Base-by-base conservation (phyloP, 2,888 invertebrate genomes). In the Cosmia trapezina region DNA sequence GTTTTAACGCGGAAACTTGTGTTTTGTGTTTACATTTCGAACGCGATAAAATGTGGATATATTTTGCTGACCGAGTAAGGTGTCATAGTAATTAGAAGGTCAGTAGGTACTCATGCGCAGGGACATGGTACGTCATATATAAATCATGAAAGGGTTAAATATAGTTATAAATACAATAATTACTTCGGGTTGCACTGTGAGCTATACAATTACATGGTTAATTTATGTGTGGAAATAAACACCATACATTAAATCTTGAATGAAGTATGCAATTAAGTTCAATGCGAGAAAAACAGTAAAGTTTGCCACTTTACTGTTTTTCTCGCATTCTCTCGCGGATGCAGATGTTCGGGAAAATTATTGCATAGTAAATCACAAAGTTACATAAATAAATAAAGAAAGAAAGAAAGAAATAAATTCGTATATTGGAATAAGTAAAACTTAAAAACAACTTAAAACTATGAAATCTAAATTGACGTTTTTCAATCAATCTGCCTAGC, bases 11-110 rank as follows among this genome's bases (percentile, higher is more conserved):
- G 72, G 83, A 73, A 84, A 72, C 56, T 57, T 47, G 19, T 69
- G 81, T 81, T 74, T 63, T 37, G 33, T 73, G 81, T 81, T 77
- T 78, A 73, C 59, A 45, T 67, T 67, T 33, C 17, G n/a, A 9
- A 80, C 73, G 81, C 81, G 77, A 60, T 54, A 51, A 56, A 66
- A 79, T 81, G 81, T 60, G 53, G 43, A 28, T 64, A 53, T 60
- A 64, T 49, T 73, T 70, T 56, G 83, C 80, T 79, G 80, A 83
- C 43, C 22, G 17, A 54, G 59, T 56, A 53, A 41, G 43, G 28
- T 73, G 11, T 45, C 19, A 14, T 64, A 22, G 65, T 49, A 14
- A 14, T 54, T 14, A 62, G 64, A 68, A 68, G 45, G 73, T 65
- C 51, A 60, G 37, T n/a, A n/a, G n/a, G n/a, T 59, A 28, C 14